These are phyloP conservation scores for Mus pahari DNA, from an alignment of 2,113 vertebrate genomes.

Conservation along the genomic window DNA sequence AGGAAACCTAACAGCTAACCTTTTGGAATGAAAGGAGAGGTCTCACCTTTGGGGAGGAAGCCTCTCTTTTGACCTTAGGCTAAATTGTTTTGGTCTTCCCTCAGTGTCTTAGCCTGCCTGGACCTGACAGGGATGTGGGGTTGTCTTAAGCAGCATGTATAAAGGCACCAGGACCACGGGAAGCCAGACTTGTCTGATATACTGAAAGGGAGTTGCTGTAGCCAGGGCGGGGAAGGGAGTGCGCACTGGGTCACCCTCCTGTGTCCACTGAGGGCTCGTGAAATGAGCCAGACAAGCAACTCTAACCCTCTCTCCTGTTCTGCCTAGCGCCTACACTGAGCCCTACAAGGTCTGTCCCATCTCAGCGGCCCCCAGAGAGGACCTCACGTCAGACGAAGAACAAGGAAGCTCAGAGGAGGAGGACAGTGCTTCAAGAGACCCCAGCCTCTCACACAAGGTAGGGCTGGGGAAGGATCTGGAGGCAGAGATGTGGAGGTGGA, in stretches of 20 bases:
- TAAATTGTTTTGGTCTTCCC: background rate
- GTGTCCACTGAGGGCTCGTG: accelerated
- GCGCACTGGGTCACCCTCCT: background rate
- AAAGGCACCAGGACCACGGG: background rate
- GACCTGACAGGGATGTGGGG: background rate
- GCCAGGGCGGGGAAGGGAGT: background rate
- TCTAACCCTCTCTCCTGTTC: constrained; percentile 47
- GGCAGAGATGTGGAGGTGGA: background rate
- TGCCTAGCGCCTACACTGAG: constrained; percentile 95
- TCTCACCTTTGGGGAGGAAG: background rate
- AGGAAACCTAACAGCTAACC: background rate
- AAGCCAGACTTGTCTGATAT: background rate
- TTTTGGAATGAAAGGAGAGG: background rate
- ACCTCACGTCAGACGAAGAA: constrained; percentile 90
- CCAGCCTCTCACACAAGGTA: constrained; percentile 91
- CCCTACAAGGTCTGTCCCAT: constrained; percentile 93
- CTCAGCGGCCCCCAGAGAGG: constrained; percentile 83
- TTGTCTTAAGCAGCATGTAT: background rate
- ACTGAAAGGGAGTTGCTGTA: too few relatives aligned
- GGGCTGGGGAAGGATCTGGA: constrained; percentile 1
- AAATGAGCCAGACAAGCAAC: background rate
- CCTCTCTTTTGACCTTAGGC: background rate
- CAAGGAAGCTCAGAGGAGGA: constrained; percentile 96
- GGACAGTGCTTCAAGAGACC: constrained; percentile 86
- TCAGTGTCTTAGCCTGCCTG: background rate